phyloP scores from a whole-genome alignment of 2,113 vertebrate species.

The Merops nubicus region DNA sequence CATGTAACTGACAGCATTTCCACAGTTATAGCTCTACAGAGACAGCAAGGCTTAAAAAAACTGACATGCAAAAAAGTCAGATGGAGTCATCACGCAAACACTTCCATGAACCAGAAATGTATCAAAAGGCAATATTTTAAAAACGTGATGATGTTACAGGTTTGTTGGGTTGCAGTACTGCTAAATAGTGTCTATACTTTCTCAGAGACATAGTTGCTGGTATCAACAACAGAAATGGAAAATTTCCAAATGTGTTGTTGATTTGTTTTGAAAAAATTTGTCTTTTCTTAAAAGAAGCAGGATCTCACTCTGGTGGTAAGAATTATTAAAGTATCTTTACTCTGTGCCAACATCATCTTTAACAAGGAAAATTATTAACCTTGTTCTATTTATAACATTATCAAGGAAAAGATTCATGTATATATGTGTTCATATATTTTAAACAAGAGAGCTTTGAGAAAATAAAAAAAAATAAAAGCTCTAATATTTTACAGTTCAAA shows the following conservation, averaged over 20 bases:
- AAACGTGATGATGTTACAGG: not conserved
- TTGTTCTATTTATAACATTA: not conserved
- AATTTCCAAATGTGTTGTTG: not conserved
- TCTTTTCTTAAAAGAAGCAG: not conserved
- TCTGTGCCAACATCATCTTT: not conserved
- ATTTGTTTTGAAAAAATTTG: not conserved
- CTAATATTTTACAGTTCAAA: not conserved
- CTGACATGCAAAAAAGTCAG: not conserved
- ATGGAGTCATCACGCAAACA: not conserved
- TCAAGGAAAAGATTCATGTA: not conserved
- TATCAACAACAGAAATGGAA: not conserved
- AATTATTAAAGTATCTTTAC: not conserved
- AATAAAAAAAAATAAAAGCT: not conserved
- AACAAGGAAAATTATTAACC: not conserved
- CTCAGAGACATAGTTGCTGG: not conserved
- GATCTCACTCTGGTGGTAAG: not conserved
- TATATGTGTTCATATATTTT: not conserved
- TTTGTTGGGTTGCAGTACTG: not conserved
- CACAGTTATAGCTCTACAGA: not conserved
- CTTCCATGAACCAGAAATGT: not conserved
- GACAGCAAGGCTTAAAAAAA: not conserved
- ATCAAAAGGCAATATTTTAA: not conserved
- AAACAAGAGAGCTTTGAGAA: not conserved
- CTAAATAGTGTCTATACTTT: not conserved
- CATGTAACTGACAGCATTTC: not conserved